A percentile compares a stretch with the other conserved stretches of the same genome.
These are phyloP conservation scores for Platalea minor DNA, from an alignment of 2,797 vertebrate genomes.

Conservation along the genomic window DNA sequence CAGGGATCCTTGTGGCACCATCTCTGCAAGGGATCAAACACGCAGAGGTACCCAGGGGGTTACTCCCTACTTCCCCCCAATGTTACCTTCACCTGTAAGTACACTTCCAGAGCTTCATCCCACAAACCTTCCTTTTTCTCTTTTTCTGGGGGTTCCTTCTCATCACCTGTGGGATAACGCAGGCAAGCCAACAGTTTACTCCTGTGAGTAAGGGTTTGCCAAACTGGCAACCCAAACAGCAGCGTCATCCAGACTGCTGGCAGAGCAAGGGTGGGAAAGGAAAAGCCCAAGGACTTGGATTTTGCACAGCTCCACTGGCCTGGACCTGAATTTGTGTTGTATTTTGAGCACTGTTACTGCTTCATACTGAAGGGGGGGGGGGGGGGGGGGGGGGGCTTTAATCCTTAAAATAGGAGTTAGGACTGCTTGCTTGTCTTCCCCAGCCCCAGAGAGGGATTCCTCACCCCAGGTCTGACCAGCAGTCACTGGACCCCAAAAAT, in stretches of 20 bases:
- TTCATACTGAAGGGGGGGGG: background rate
- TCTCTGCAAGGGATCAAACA: background rate
- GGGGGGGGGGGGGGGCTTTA: background rate
- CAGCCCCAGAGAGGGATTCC: background rate
- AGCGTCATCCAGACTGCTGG: background rate
- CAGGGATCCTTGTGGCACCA: background rate
- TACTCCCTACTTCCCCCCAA: background rate
- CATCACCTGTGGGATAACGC: background rate
- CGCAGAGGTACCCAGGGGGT: background rate
- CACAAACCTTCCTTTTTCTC: background rate
- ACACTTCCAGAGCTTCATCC: background rate
- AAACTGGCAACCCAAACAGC: background rate
- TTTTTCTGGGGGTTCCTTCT: background rate
- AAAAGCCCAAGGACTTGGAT: background rate
- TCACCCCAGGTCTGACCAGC: background rate
- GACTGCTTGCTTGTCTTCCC: background rate
- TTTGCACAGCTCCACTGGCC: background rate
- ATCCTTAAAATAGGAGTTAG: background rate
- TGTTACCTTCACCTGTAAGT: background rate
- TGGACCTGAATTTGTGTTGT: background rate
- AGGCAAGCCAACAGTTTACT: background rate
- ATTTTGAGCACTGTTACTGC: background rate
- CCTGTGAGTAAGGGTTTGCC: background rate
- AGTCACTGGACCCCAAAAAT: background rate
- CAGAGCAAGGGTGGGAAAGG: background rate